These are phyloP conservation scores for Balanococcus diminutus DNA, from an alignment of 2,888 invertebrate species.

Conservation along the genomic window DNA sequence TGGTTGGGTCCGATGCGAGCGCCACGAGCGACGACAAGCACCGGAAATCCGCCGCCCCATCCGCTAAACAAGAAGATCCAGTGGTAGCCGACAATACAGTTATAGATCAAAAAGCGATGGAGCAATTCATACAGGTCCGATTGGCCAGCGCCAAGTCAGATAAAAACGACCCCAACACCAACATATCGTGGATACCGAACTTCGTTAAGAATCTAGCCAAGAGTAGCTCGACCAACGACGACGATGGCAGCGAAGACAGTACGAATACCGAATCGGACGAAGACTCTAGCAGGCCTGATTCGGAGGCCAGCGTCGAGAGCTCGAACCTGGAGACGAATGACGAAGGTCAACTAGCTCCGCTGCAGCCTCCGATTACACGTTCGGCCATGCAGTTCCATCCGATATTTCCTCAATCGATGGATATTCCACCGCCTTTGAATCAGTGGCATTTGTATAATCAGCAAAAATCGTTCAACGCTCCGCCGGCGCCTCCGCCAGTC, in stretches of 20 bases:
- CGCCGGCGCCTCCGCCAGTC: not conserved
- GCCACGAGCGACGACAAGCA: not conserved
- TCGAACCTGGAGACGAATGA: not conserved
- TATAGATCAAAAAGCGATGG: not conserved
- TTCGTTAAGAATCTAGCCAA: not conserved
- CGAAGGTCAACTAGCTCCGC: not conserved
- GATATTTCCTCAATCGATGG: conserved; percentile 4
- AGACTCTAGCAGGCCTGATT: not conserved
- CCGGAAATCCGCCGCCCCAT: not conserved
- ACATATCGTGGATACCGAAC: not conserved
- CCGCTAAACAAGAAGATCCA: not conserved
- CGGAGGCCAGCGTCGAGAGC: not conserved
- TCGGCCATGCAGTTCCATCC: conserved; percentile 22
- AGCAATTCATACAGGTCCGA: not conserved
- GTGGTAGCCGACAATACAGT: not conserved
- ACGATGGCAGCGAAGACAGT: not conserved
- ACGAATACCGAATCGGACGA: not conserved
- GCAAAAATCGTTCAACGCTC: not conserved
- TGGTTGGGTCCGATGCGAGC: not conserved
- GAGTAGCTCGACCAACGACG: not conserved
- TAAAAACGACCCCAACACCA: not conserved
- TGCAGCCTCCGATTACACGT: not conserved
- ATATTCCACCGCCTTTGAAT: not conserved
- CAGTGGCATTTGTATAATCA: conserved; percentile 20
- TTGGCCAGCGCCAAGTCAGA: not conserved